Base-by-base conservation (phyloP, 1,140 invertebrate genomes). In the Drosophila quadrilineata region DNA sequence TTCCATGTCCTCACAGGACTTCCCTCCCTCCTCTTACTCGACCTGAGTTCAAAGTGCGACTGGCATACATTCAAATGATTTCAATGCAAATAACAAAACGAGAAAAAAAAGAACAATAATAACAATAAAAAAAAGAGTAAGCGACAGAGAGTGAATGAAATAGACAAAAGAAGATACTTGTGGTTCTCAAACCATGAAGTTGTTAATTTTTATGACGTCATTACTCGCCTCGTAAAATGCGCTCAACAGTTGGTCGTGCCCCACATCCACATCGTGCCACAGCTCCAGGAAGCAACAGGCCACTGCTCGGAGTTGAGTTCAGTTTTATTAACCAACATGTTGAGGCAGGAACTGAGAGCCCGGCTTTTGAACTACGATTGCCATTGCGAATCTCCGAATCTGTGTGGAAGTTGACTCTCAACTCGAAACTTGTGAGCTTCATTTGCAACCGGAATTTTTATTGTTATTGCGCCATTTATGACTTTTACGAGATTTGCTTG, bases 201-300 rank as follows among this genome's bases (percentile, higher is more conserved):
- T 86, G 80, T 87, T 87, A 87, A 87, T 88, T 87, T 87, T 87
- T 86, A 88, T 87, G 85, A 79, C 75, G 77, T 84, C 85, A 87
- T 87, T 88, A 88, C 74, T 77, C 68, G 85, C 71, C 71, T 87
- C 85, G 84, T 87, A 88, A 87, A 87, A 85, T 75, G 29, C 68
- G 56, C 45, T 85, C 84, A 87, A 88, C 84, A 87, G 79, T 85
- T 87, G 84, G 77, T 58, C 69, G 41, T n/a, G n/a, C n/a, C n/a
- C n/a, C n/a, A n/a, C n/a, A n/a, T n/a, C n/a, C n/a, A n/a, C n/a
- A n/a, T n/a, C n/a, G n/a, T n/a, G n/a, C n/a, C 43, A 52, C 57
- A 28, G 62, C 59, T 59, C 28, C 49, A 53, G 29, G 21, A 53
- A 62, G 76, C 76, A 82, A 82, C 76, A 82, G 77, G 76, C 75